Evolutionary conservation across 1,140 invertebrate genomes (phyloP).

Genomic region (Drosophila varians): DNA sequence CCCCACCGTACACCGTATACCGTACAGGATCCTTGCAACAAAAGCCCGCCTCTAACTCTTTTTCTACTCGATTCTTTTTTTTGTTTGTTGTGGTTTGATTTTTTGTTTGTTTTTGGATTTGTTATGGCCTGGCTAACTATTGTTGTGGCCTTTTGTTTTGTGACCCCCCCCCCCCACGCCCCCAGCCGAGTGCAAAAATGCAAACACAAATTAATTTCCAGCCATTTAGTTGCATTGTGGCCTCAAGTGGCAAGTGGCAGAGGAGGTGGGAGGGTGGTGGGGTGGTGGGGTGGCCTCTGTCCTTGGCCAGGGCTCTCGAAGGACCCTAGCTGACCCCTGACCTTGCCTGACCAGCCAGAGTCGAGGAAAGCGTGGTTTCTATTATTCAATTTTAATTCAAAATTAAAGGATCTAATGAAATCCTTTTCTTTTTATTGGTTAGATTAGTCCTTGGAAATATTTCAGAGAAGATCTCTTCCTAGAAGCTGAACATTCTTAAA

Average conservation of each 20-base stretch:
- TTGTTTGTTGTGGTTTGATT: no score
- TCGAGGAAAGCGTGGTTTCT: neutral
- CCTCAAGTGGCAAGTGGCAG: neutral
- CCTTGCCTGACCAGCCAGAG: no score
- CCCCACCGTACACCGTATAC: neutral
- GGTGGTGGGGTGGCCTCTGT: conserved; percentile 3
- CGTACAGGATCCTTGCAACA: conserved; percentile 5
- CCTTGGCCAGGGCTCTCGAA: conserved; percentile 24
- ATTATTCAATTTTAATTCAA: no score
- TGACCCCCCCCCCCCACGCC: no score
- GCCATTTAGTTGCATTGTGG: conserved; percentile 42
- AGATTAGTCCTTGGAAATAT: no score
- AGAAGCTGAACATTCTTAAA: no score
- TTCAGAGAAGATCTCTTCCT: no score
- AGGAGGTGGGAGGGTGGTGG: no score
- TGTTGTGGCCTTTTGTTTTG: conserved; percentile 27
- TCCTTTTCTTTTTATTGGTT: no score
- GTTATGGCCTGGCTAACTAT: conserved; percentile 41
- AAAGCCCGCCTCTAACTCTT: conserved; percentile 7
- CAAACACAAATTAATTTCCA: conserved; percentile 43
- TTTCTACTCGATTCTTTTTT: no score
- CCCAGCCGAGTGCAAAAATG: conserved; percentile 8
- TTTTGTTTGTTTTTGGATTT: conserved; percentile 1
- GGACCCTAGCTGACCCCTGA: conserved; percentile 18
- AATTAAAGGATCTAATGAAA: no score